Base-by-base conservation (phyloP, 2,888 invertebrate species). In the Phanerotoma sp. region DNA sequence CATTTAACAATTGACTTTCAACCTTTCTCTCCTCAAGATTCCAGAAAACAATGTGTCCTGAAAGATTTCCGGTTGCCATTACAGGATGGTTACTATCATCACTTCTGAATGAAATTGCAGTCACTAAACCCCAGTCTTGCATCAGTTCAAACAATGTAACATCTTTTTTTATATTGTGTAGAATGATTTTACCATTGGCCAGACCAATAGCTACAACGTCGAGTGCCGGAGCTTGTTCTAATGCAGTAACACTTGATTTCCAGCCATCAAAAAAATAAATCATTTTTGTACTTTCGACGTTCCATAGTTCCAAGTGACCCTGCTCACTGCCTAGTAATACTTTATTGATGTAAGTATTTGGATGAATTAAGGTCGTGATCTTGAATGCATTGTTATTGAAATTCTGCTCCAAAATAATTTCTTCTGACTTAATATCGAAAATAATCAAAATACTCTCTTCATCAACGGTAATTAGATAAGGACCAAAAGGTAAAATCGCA, bases 311-410 rank as follows among this genome's bases (percentile, higher is more conserved):
- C 62, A 97, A 69, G 37, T 81, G 77, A 0, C 96, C 96, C 73
- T 94, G 91, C 53, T 85, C 82, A 64, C 93, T 93, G 1, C 91
- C 96, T 35, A 97, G 78, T 22, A 97, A 74, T 56, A 98, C 84
- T 75, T 99, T 99, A 74, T 99, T 98, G 13, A 96, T 77, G 74
- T 98, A 99, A 0, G 97, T 94, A 20, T 86, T 87, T 0, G 98
- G 99, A 81, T 99, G 99, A 53, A 90, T 80, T n/a, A 96, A 61
- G 0, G 91, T 81, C 0, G 90, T 87, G 25, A 97, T 86, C 66
- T 85, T 81, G 72, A 97, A 97, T n/a, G 79, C 78, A 0, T 81
- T 77, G 11, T 81, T 80, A 52, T 84, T 81, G 67, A 92, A 91
- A 6, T 80, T 82, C 2, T 91, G 75, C 68, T 91, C 89, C 21